A percentile compares a stretch with the other conserved stretches of the same genome.
phyloP scores from a whole-genome alignment of 2,888 invertebrate species.

The Tridacna crocea region DNA sequence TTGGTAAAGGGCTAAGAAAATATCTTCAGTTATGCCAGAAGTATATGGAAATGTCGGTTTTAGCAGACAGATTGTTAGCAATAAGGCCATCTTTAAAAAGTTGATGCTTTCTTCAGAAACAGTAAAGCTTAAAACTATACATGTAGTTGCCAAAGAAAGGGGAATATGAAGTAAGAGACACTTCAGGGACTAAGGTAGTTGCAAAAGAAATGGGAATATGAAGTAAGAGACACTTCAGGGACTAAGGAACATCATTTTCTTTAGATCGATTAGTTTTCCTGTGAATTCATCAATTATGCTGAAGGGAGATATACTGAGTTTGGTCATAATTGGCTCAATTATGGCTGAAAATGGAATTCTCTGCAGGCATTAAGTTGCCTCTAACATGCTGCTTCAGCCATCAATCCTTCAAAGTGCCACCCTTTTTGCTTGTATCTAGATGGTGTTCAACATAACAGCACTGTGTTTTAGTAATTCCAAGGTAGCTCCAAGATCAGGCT shows the following conservation, averaged over 20 bases:
- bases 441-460: no score
- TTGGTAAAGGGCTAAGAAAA: no score
- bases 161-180: not conserved
- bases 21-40: no score
- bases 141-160: no score
- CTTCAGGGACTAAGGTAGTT: conserved; percentile 1
- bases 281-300: conserved; percentile 29
- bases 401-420: conserved; percentile 6
- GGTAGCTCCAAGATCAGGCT: no score
- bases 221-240: not conserved
- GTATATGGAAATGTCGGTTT: no score
- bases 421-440: not conserved
- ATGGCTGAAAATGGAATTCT: conserved; percentile 39
- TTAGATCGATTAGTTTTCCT: conserved; percentile 24
- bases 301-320: conserved; percentile 24
- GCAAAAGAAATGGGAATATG: no score
- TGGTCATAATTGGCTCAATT: conserved; percentile 47
- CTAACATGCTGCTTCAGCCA: conserved; percentile 7
- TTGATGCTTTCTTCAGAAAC: no score
- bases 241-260: conserved; percentile 20
- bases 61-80: no score
- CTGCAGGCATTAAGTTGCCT: conserved; percentile 24
- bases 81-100: no score
- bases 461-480: no score
- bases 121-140: no score